Evolutionary conservation across 2,113 vertebrate genomes (phyloP).

Genomic region (Raphicerus campestris): DNA sequence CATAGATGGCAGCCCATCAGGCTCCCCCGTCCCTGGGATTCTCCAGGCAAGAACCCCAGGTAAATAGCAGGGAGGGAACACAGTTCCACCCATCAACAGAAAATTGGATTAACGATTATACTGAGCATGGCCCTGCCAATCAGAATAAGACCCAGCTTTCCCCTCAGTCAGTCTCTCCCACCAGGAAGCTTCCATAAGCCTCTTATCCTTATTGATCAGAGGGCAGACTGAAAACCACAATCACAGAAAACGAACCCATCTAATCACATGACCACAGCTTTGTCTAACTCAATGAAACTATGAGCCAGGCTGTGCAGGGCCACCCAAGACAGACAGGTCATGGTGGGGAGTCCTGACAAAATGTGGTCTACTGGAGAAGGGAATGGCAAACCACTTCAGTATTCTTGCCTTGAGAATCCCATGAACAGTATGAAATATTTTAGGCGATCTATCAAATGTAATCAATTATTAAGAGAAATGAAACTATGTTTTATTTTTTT

Average conservation of each 20-base stretch:
- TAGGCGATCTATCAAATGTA: not conserved
- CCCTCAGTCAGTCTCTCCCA: not conserved
- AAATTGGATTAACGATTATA: not conserved
- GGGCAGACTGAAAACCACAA: not conserved
- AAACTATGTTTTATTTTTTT: not conserved
- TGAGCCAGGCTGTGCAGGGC: not conserved
- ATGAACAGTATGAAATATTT: not conserved
- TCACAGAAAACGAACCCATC: not conserved
- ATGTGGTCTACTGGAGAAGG: not conserved
- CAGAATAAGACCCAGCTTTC: not conserved
- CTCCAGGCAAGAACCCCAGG: not conserved
- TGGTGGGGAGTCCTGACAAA: not conserved
- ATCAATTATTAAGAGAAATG: not conserved
- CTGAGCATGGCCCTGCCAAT: not conserved
- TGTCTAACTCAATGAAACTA: not conserved
- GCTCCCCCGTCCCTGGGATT: too few relatives aligned
- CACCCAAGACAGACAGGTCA: not conserved
- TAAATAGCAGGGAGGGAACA: not conserved
- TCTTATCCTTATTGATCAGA: not conserved
- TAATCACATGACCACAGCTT: not conserved
- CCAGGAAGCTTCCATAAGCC: not conserved
- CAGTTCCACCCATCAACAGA: not conserved
- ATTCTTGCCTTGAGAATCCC: not conserved
- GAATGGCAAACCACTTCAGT: not conserved
- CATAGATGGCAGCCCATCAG: too few relatives aligned